These are phyloP conservation scores for Villa cingulata DNA, from an alignment of 2,888 invertebrate genomes.

Conservation along the genomic window DNA sequence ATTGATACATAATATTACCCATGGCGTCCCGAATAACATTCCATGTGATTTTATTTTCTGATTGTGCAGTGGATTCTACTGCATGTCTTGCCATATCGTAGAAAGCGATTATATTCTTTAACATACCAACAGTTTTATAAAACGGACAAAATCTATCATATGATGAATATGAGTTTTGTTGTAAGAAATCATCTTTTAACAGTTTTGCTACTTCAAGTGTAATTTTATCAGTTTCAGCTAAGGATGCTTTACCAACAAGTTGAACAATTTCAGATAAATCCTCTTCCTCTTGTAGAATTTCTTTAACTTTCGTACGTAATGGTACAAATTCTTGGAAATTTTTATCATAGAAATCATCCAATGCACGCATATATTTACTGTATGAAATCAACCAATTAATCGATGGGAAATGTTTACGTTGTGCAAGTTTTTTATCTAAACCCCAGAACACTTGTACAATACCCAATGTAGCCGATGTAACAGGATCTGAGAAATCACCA, in stretches of 20 bases:
- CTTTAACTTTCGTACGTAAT: constrained; percentile 85
- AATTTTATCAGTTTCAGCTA: constrained; percentile 98
- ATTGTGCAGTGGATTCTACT: constrained; percentile 95
- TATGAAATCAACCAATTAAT: constrained; percentile 99
- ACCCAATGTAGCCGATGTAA: constrained; percentile 95
- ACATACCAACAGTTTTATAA: constrained; percentile 99
- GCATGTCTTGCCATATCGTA: constrained; percentile 97
- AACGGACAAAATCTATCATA: constrained; percentile 99
- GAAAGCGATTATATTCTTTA: constrained; percentile 94
- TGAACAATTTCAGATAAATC: constrained; percentile 99
- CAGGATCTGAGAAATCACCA: constrained; percentile 99
- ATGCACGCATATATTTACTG: constrained; percentile 95
- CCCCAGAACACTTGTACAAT: constrained; percentile 99
- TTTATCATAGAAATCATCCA: constrained; percentile 99
- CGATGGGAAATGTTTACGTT: constrained; percentile 98
- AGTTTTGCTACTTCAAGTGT: constrained; percentile 97
- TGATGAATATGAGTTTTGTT: constrained; percentile 95
- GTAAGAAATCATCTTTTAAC: constrained; percentile 97
- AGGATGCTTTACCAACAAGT: constrained; percentile 95
- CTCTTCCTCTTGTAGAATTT: constrained; percentile 97
- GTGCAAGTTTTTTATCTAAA: constrained; percentile 94
- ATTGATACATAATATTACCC: constrained; percentile 90
- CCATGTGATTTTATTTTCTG: constrained; percentile 99
- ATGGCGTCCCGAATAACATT: constrained; percentile 93
- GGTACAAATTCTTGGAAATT: constrained; percentile 95